Conservation (phyloP, 1,140 invertebrate species). For the Venustaconcha ellipsiformis region DNA sequence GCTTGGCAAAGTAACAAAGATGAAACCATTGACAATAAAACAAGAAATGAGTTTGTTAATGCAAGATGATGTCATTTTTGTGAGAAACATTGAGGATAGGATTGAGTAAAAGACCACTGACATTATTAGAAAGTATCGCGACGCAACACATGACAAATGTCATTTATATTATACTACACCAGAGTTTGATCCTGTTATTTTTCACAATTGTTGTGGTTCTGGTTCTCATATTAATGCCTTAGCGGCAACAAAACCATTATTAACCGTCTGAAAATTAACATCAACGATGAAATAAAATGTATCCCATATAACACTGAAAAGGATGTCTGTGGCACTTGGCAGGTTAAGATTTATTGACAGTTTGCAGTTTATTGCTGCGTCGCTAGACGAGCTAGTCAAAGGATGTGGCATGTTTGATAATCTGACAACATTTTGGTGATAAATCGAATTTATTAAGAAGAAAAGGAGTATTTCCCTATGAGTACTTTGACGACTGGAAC, state of each 20-base stretch:
- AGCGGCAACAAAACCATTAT: not conserved
- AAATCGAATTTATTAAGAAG: slow-evolving; percentile 11
- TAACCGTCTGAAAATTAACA: not conserved
- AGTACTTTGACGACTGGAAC: slow-evolving; percentile 45
- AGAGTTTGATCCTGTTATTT: slow-evolving; percentile 7
- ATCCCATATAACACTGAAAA: not conserved
- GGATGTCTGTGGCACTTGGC: slow-evolving; percentile 6
- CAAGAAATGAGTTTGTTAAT: not conserved
- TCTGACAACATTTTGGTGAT: slow-evolving; percentile 6
- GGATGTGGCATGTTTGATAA: slow-evolving; percentile 3
- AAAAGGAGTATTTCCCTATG: slow-evolving; percentile 59
- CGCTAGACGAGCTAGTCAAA: not conserved
- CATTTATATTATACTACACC: slow-evolving; percentile 22
- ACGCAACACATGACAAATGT: slow-evolving; percentile 21
- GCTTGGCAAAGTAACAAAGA: too few species aligned
- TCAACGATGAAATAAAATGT: too few species aligned
- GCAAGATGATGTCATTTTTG: slow-evolving; percentile 28
- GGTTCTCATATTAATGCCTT: slow-evolving; percentile 16
- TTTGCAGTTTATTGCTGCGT: slow-evolving; percentile 4
- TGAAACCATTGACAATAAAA: slow-evolving; percentile 1
- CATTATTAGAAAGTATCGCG: slow-evolving; percentile 30
- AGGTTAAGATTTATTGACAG: slow-evolving; percentile 12
- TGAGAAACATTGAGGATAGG: not conserved
- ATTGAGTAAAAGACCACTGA: slow-evolving; percentile 26
- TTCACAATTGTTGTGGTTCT: slow-evolving; percentile 23